Evolutionary conservation across 2,113 vertebrate species (phyloP).

Genomic region (Rhineura floridana): DNA sequence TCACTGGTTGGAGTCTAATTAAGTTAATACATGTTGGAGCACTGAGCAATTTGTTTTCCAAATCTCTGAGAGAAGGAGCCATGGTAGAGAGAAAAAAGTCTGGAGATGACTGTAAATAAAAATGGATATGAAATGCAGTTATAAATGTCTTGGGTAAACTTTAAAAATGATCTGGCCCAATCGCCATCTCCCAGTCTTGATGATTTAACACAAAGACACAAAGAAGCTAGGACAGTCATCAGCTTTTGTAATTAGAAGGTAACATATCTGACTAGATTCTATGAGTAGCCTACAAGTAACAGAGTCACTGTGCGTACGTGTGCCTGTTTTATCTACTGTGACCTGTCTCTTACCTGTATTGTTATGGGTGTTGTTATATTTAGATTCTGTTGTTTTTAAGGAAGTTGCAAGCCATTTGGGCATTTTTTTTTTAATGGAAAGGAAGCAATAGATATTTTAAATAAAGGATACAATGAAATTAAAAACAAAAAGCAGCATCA

Average conservation of each 20-base stretch:
- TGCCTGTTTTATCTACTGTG: too few relatives aligned
- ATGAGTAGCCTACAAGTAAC: too few relatives aligned
- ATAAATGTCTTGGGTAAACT: background rate
- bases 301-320: too few relatives aligned
- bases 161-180: background rate
- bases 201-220: background rate
- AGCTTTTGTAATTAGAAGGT: background rate
- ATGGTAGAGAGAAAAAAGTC: too few relatives aligned
- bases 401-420: too few relatives aligned
- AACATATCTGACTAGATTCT: too few relatives aligned
- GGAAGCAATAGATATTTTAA: too few relatives aligned
- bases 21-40: background rate
- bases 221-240: background rate
- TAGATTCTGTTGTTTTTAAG: too few relatives aligned
- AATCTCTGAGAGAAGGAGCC: background rate
- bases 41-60: background rate
- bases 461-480: background rate
- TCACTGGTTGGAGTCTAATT: too few relatives aligned
- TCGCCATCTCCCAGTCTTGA: background rate
- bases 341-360: too few relatives aligned
- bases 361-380: too few relatives aligned
- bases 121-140: background rate
- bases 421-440: too few relatives aligned
- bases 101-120: background rate
- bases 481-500: background rate